Conservation (phyloP, 2,113 vertebrate species). For the Limnothrissa miodon region DNA sequence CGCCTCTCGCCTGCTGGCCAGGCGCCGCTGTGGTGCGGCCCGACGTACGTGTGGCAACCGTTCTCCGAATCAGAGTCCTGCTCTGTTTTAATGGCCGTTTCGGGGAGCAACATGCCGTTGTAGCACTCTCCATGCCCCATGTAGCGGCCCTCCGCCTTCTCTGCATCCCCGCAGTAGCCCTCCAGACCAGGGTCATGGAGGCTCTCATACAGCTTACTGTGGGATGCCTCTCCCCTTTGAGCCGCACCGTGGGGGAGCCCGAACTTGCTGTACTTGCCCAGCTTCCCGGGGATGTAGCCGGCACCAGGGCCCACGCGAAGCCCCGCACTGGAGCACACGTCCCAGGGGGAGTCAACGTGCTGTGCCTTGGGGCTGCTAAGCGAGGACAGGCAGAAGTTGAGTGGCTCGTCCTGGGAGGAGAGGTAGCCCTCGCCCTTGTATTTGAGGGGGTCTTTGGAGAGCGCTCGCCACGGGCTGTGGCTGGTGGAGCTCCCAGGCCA, state of each 20-base stretch:
- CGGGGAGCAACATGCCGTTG: slow-evolving; percentile 52
- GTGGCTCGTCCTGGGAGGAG: slow-evolving; percentile 52
- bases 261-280: slow-evolving; percentile 56
- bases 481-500: slow-evolving; percentile 56
- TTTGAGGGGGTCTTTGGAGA: slow-evolving; percentile 55
- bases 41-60: slow-evolving; percentile 44
- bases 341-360: slow-evolving; percentile 52
- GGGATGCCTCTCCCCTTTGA: slow-evolving; percentile 53
- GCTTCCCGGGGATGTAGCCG: slow-evolving; percentile 49
- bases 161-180: slow-evolving; percentile 39
- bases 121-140: slow-evolving; percentile 51
- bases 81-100: slow-evolving; percentile 77
- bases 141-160: slow-evolving; percentile 57
- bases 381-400: slow-evolving; percentile 57
- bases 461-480: slow-evolving; percentile 57
- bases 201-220: slow-evolving; percentile 39
- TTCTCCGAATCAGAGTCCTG: slow-evolving; percentile 72
- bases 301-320: slow-evolving; percentile 42
- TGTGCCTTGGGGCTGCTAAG: slow-evolving; percentile 53
- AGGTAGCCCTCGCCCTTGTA: slow-evolving; percentile 56
- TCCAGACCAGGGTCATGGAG: slow-evolving; percentile 56
- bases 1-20: slow-evolving; percentile 67
- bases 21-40: slow-evolving; percentile 34
- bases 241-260: slow-evolving; percentile 47
- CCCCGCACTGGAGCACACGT: slow-evolving; percentile 51